These are phyloP conservation scores for Nemotelus nigrinus DNA, from an alignment of 2,888 invertebrate species.

Conservation along the genomic window DNA sequence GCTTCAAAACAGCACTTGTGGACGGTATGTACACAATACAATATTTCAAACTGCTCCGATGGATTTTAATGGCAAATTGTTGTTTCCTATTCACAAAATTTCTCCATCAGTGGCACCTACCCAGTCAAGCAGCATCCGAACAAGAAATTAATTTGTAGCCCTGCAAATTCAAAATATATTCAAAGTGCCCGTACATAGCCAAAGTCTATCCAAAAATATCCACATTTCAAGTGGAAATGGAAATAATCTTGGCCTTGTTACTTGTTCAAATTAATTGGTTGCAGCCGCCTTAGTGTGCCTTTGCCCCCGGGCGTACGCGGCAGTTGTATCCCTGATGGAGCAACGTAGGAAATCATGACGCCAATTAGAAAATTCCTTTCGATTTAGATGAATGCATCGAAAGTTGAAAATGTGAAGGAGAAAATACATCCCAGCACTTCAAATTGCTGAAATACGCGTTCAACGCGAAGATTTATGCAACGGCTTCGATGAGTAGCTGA, in stretches of 20 bases:
- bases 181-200: no score
- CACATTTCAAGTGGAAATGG: conserved; percentile 32
- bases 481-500: not conserved
- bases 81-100: no score
- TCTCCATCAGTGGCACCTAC: no score
- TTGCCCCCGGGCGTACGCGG: not conserved
- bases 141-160: no score
- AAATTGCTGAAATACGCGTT: not conserved
- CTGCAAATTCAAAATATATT: no score
- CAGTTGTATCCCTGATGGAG: not conserved
- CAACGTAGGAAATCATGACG: conserved; percentile 16
- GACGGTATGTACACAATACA: no score
- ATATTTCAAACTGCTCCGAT: no score
- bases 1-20: no score
- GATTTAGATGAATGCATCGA: not conserved
- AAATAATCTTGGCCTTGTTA: conserved; percentile 42
- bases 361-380: conserved; percentile 39
- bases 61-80: no score
- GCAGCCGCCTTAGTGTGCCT: conserved; percentile 5
- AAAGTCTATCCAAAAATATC: conserved; percentile 25
- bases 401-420: conserved; percentile 1
- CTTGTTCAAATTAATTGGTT: conserved; percentile 35
- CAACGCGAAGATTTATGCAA: not conserved
- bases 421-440: not conserved
- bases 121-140: no score